Conservation (phyloP, 1,140 invertebrate species). For the Zaprionus davidi region DNA sequence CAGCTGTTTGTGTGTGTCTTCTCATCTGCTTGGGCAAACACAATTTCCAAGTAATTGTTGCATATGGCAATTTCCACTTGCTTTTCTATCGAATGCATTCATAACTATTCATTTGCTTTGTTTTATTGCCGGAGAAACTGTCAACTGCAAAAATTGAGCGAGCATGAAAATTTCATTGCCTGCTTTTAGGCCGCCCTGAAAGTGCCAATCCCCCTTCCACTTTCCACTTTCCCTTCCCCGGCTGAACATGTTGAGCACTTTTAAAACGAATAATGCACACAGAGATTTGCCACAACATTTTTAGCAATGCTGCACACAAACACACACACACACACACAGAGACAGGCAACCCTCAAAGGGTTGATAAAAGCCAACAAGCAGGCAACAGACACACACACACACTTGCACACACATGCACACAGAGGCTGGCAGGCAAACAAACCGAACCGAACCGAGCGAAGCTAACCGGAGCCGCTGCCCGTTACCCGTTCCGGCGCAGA, state of each 20-base stretch:
- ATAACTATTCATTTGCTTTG: constrained; percentile 45
- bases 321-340: constrained; percentile 4
- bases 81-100: constrained; percentile 34
- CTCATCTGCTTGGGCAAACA: constrained; percentile 1
- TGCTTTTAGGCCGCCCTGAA: constrained; percentile 43
- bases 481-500: constrained; percentile 29
- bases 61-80: constrained; percentile 2
- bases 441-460: constrained; percentile 35
- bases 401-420: constrained; percentile 5
- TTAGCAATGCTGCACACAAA: constrained; percentile 25
- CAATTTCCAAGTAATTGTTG: constrained; percentile 17
- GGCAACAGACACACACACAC: not conserved
- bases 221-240: too few species aligned
- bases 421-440: constrained; percentile 33
- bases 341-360: constrained; percentile 27
- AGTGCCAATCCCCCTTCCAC: not conserved
- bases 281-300: constrained; percentile 38
- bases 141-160: constrained; percentile 52
- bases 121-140: constrained; percentile 42
- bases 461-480: constrained; percentile 39
- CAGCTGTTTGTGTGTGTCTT: not conserved
- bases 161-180: constrained; percentile 55
- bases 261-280: constrained; percentile 46
- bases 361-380: constrained; percentile 35
- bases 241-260: constrained; percentile 10